These are phyloP conservation scores for Dromiciops gliroides DNA, from an alignment of 2,113 vertebrate species.

Conservation along the genomic window DNA sequence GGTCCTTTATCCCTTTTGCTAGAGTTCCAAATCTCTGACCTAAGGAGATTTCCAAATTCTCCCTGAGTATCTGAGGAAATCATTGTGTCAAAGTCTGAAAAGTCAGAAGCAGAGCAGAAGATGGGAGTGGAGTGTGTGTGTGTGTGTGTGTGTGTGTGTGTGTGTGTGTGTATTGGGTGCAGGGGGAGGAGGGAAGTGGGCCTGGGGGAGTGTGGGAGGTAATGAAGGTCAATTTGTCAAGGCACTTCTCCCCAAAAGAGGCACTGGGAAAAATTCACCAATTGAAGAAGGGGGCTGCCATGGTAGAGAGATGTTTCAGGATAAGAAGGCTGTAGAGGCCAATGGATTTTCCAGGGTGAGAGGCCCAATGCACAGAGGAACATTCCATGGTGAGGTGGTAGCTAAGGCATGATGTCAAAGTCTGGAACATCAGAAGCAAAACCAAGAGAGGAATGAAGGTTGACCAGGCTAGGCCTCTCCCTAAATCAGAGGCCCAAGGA, in stretches of 20 bases:
- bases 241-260: neutral
- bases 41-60: too few relatives aligned
- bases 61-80: too few relatives aligned
- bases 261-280: neutral
- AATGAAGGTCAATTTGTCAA: neutral
- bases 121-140: too few relatives aligned
- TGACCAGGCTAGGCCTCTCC: neutral
- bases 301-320: neutral
- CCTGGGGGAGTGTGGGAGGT: neutral
- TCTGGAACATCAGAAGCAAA: neutral
- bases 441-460: neutral
- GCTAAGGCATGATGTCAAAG: neutral
- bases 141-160: too few relatives aligned
- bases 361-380: neutral
- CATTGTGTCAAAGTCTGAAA: too few relatives aligned
- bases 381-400: neutral
- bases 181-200: too few relatives aligned
- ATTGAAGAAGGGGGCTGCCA: neutral
- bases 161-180: too few relatives aligned
- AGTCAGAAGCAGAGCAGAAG: too few relatives aligned
- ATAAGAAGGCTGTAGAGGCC: too few relatives aligned
- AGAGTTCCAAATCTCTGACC: too few relatives aligned
- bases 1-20: too few relatives aligned
- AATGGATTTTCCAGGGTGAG: too few relatives aligned
- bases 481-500: neutral